Base-by-base conservation (phyloP, 2,888 invertebrate genomes). In the Ditula angustiorana region DNA sequence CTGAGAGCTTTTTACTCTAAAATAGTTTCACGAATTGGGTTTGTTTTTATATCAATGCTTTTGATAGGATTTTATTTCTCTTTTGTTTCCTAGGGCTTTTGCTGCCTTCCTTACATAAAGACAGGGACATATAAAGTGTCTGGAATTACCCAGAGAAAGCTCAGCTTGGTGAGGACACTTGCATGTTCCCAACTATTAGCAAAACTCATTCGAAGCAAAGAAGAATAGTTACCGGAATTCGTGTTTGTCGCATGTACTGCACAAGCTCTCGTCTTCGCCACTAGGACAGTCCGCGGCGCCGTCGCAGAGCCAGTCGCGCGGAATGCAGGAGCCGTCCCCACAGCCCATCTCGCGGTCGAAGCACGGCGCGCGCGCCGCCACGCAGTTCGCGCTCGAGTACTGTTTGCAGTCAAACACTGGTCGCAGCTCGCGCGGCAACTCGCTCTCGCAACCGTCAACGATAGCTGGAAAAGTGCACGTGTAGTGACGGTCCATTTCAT, bases 251-350 rank as follows among this genome's bases (percentile, higher is more conserved):
- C 93, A 93, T 5, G 71, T 69, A 0, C 75, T 69, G 72, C 95
- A 96, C 44, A 91, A 83, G 1, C 83, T 78, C 75, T 96, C 95
- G 71, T 95, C 95, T 26, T 95, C 95, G 0, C 94, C 95, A 67
- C 90, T 93, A 3, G 92, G 83, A 69, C 96, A 96, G 76, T 96
- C 95, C 0, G 83, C 82, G 11, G 93, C 93, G 1, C 94, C 93
- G 71, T 95, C 95, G 74, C 96, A 96, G 50, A 94, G 85, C 95
- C 95, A 95, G 67, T 94, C 94, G 8, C 90, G 77, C 0, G 95
- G 94, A 49, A 95, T 92, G 75, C 95, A 95, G 5, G 94, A 88
- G 0, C 93, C 93, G 71, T 95, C 95, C 0, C 81, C 77, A 69
- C 95, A 95, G 23, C 89, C 81, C 70, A 94, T 85, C 83, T 95